These are phyloP conservation scores for Cataglyphis cursor DNA, from an alignment of 2,888 invertebrate species.

Conservation along the genomic window DNA sequence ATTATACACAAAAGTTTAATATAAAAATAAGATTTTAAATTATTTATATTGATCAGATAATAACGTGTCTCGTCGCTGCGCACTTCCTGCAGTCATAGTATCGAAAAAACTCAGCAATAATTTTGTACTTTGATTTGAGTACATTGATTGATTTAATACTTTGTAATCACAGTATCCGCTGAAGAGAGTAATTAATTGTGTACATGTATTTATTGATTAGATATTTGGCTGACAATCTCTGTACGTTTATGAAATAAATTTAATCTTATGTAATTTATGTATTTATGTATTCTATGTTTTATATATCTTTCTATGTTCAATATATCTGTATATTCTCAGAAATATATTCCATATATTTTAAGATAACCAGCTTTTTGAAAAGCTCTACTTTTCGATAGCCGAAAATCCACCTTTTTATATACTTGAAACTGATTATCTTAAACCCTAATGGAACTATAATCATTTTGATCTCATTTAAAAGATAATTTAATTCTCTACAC, in stretches of 20 bases:
- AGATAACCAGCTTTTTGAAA: no score
- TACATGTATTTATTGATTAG: conserved; percentile 84
- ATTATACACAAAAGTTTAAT: neutral
- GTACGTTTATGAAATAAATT: conserved; percentile 81
- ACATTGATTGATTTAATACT: no score
- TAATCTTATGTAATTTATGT: conserved; percentile 69
- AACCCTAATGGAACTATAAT: no score
- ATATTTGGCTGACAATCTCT: conserved; percentile 76
- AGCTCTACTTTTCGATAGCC: no score
- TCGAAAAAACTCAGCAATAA: conserved; percentile 65
- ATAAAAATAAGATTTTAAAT: conserved; percentile 15
- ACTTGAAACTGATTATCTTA: no score
- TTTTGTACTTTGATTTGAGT: conserved; percentile 69
- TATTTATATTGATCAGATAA: conserved; percentile 24
- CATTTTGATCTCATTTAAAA: no score
- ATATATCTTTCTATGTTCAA: neutral
- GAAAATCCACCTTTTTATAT: no score
- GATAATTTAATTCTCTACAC: no score
- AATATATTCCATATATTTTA: neutral
- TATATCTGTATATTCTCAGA: neutral
- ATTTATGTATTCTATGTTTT: neutral
- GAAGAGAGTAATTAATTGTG: conserved; percentile 76
- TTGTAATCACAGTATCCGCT: conserved; percentile 77
- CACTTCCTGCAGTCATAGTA: conserved; percentile 62
- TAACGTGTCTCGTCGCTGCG: conserved; percentile 71